Percentiles rank a stretch among this genome's conserved stretches.
Conservation (phyloP, 1,140 invertebrate species). For the Brachionus rotundiformis region DNA sequence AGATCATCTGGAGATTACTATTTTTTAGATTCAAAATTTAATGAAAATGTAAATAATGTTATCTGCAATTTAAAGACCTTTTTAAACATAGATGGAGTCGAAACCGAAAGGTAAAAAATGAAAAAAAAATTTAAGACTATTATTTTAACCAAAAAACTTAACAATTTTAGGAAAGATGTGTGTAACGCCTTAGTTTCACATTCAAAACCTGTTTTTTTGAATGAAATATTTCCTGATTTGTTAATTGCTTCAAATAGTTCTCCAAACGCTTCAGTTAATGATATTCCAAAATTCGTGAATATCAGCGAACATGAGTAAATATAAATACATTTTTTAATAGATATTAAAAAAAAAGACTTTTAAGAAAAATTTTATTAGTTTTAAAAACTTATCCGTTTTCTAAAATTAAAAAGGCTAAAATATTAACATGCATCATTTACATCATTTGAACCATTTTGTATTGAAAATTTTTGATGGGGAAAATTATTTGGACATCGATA, state of each 20-base stretch:
- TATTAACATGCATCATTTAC: too few relatives aligned
- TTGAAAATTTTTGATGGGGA: too few relatives aligned
- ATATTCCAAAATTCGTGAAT: too few relatives aligned
- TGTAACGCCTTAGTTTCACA: neutral
- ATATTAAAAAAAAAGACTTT: too few relatives aligned
- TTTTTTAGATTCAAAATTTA: neutral
- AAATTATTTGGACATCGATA: too few relatives aligned
- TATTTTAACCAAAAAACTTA: neutral
- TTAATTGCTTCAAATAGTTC: neutral
- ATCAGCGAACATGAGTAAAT: too few relatives aligned
- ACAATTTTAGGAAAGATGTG: neutral
- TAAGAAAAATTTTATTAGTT: too few relatives aligned
- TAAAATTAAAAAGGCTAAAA: too few relatives aligned
- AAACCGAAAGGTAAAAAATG: neutral
- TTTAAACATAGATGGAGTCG: neutral
- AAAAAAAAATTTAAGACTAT: neutral
- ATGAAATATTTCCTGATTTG: neutral
- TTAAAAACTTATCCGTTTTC: too few relatives aligned
- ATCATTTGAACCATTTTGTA: too few relatives aligned
- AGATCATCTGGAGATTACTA: neutral
- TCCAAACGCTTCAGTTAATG: too few relatives aligned
- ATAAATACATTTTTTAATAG: too few relatives aligned
- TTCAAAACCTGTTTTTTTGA: neutral
- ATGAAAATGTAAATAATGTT: neutral
- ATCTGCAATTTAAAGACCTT: neutral